Conservation (phyloP, 53 echinoderm and acorn worm genomes). For the Holothuria scabra region DNA sequence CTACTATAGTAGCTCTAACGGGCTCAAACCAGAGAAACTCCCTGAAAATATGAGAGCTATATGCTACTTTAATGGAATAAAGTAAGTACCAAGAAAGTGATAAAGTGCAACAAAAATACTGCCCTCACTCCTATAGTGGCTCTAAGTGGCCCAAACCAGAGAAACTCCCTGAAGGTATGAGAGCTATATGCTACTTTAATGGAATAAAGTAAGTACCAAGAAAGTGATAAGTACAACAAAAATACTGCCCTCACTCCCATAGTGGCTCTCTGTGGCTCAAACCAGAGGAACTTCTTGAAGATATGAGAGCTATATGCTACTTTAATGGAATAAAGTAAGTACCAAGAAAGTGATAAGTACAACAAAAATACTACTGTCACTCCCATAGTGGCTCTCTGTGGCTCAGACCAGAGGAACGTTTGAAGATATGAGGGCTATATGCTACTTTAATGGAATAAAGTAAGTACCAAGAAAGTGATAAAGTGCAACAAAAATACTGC, state of each 20-base stretch:
- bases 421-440: conserved; percentile 91
- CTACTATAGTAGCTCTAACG: conserved; percentile 87
- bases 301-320: conserved; percentile 89
- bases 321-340: conserved; percentile 99
- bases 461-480: conserved; percentile 53
- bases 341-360: too few species aligned
- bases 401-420: conserved; percentile 93
- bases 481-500: too few species aligned
- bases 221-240: too few species aligned
- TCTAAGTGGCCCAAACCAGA: conserved; percentile 97
- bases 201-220: conserved; percentile 89
- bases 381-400: conserved; percentile 91
- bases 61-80: conserved; percentile 97
- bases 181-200: conserved; percentile 90
- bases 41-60: conserved; percentile 94
- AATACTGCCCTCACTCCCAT: too few species aligned
- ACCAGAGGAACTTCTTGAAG: conserved; percentile 92
- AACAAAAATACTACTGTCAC: too few species aligned
- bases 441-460: conserved; percentile 99
- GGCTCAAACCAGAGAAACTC: conserved; percentile 94
- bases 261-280: conserved; percentile 96
- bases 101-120: too few species aligned
- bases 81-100: conserved; percentile 66
- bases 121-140: conserved; percentile 92
- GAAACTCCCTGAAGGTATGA: conserved; percentile 94